Conservation (phyloP, 2,888 invertebrate genomes). For the Agrenia bidenticulata region DNA sequence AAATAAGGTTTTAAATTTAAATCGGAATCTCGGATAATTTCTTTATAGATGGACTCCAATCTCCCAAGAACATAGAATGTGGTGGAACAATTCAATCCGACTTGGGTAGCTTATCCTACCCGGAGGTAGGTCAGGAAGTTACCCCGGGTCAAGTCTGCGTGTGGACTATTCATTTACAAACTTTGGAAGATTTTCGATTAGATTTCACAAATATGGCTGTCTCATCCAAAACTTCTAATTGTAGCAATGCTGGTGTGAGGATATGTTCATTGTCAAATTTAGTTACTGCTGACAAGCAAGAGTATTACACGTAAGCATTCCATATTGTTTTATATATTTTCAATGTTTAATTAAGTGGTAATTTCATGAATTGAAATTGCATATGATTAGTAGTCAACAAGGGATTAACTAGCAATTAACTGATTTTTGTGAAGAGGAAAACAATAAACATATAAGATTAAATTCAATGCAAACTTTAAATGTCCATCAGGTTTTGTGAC, state of each 20-base stretch:
- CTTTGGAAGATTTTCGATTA: slow-evolving; percentile 14
- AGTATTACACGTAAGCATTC: slow-evolving; percentile 16
- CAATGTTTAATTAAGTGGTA: background rate
- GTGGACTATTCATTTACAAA: slow-evolving; percentile 23
- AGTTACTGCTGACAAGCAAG: background rate
- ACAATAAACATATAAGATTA: too few relatives aligned
- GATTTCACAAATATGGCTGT: slow-evolving; percentile 20
- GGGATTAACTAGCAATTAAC: too few relatives aligned
- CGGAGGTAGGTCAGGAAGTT: background rate
- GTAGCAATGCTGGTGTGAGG: slow-evolving; percentile 16
- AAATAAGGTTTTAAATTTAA: too few relatives aligned
- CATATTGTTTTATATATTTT: background rate
- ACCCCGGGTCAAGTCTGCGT: slow-evolving; percentile 13
- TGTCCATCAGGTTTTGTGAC: background rate
- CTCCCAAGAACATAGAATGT: background rate
- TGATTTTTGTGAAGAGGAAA: too few relatives aligned
- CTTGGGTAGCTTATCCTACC: background rate
- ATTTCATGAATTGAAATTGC: background rate
- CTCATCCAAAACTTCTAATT: slow-evolving; percentile 1
- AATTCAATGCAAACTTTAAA: too few relatives aligned
- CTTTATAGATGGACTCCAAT: too few relatives aligned
- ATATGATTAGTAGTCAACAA: background rate
- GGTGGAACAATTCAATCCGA: slow-evolving; percentile 20
- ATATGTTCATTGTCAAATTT: slow-evolving; percentile 25
- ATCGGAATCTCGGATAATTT: too few relatives aligned